Conservation (phyloP, 2,113 vertebrate species). For the Mobula birostris region DNA sequence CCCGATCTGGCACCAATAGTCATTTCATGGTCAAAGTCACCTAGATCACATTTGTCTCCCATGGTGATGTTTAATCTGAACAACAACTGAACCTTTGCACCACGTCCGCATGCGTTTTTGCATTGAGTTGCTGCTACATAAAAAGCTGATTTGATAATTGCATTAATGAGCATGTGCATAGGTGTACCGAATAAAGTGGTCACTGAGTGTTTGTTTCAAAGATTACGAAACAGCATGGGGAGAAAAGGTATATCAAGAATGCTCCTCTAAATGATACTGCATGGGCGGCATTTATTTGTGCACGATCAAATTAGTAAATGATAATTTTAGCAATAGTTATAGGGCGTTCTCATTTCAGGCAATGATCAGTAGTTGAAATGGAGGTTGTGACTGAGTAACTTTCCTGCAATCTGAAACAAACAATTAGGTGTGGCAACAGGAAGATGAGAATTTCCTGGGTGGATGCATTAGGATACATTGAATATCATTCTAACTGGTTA, state of each 20-base stretch:
- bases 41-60: no score
- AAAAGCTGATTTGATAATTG: no score
- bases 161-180: no score
- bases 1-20: no score
- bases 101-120: no score
- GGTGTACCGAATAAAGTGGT: no score
- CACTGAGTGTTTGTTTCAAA: no score
- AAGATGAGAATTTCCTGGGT: not conserved
- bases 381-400: not conserved
- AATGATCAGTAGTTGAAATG: not conserved
- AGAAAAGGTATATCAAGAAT: not conserved
- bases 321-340: not conserved
- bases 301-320: not conserved
- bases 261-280: not conserved
- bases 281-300: not conserved
- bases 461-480: not conserved
- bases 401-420: not conserved
- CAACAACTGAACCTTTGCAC: no score
- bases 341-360: not conserved
- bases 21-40: no score
- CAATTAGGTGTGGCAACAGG: not conserved
- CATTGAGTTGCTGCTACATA: no score
- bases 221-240: not conserved
- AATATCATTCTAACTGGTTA: not conserved
- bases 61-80: no score